A percentile compares a stretch with the other conserved stretches of the same genome.
phyloP scores from a whole-genome alignment of 2,888 invertebrate species.

The Nomada fucata region DNA sequence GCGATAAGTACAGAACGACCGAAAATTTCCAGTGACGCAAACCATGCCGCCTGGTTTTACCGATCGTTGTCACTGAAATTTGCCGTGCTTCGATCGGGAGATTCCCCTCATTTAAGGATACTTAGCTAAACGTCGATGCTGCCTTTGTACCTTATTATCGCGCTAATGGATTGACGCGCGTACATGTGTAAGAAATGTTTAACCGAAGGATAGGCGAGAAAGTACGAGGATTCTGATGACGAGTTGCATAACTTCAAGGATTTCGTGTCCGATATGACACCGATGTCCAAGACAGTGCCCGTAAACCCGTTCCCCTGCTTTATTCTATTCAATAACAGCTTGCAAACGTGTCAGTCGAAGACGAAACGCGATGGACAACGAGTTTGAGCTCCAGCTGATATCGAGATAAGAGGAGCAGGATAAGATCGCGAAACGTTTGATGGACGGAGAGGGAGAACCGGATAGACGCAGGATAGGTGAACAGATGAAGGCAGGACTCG shows the following conservation, averaged over 20 bases:
- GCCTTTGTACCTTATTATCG: not conserved
- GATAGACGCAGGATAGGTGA: not conserved
- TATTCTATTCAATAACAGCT: not conserved
- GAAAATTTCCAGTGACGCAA: slow-evolving; percentile 46
- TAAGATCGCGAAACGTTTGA: no score
- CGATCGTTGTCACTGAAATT: slow-evolving; percentile 14
- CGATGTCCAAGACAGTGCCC: not conserved
- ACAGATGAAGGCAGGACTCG: not conserved
- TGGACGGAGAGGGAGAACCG: no score
- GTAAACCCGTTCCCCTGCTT: not conserved
- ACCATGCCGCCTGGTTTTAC: not conserved
- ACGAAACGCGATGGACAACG: not conserved
- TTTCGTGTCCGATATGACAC: not conserved
- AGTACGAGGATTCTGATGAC: not conserved
- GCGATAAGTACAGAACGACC: not conserved
- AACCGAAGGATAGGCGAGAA: slow-evolving; percentile 7
- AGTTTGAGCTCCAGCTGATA: not conserved
- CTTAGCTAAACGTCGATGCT: not conserved
- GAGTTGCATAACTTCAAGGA: slow-evolving; percentile 30
- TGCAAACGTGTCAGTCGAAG: not conserved
- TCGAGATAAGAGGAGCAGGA: not conserved
- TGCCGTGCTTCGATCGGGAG: not conserved
- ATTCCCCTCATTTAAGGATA: not conserved
- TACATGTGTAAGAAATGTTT: not conserved
- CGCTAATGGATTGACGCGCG: not conserved